These are phyloP conservation scores for Synergus japonicus DNA, from an alignment of 2,888 invertebrate species.

Conservation along the genomic window DNA sequence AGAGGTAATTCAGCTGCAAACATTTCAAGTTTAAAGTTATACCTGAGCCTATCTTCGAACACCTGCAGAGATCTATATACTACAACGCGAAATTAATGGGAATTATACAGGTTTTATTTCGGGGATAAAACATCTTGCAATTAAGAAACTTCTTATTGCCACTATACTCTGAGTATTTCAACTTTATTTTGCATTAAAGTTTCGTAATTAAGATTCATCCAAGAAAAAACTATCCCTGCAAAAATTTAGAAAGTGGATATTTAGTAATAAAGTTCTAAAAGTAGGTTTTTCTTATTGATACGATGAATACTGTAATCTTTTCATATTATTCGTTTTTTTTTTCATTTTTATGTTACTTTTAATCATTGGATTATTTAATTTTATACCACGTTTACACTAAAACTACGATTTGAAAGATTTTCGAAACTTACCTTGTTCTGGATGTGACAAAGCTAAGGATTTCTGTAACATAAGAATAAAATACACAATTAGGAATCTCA, in stretches of 20 bases:
- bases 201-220: not conserved
- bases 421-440: not conserved
- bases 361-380: not conserved
- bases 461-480: conserved; percentile 1
- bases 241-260: no score
- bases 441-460: not conserved
- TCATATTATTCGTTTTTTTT: not conserved
- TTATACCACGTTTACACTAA: not conserved
- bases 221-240: no score
- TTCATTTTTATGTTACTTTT: not conserved
- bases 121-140: not conserved
- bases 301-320: not conserved
- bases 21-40: not conserved
- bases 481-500: not conserved
- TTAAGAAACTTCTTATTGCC: not conserved
- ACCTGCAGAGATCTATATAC: not conserved
- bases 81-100: not conserved
- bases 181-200: not conserved
- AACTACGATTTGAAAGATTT: not conserved
- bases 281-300: no score
- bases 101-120: not conserved
- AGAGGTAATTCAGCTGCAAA: not conserved
- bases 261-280: no score
- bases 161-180: not conserved
- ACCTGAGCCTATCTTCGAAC: not conserved